Conservation (phyloP, 2,113 vertebrate genomes). For the Seriola quinqueradiata region DNA sequence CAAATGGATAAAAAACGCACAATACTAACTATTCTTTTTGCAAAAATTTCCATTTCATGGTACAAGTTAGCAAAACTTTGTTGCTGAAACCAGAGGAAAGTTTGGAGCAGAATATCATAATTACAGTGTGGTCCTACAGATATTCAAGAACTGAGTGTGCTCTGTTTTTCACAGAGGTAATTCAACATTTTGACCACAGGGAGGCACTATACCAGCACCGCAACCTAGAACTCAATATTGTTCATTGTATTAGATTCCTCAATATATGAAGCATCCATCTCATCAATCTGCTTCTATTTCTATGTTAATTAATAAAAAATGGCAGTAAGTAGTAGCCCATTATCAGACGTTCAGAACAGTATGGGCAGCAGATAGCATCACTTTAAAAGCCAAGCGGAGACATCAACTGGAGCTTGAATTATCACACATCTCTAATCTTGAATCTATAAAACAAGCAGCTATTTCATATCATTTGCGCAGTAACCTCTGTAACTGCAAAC, state of each 20-base stretch:
- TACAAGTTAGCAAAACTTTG: conserved; percentile 10
- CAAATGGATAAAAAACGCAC: conserved; percentile 19
- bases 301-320: conserved; percentile 23
- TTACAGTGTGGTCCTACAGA: conserved; percentile 1
- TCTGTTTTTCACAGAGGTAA: conserved; percentile 47
- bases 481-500: conserved; percentile 25
- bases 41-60: conserved; percentile 22
- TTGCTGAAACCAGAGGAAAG: conserved; percentile 1
- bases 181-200: conserved; percentile 60
- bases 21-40: background rate
- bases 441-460: conserved; percentile 35
- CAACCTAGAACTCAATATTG: background rate
- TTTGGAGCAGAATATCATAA: background rate
- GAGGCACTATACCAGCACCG: conserved; percentile 49
- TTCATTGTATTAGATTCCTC: background rate
- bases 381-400: conserved; percentile 47
- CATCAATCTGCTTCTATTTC: background rate
- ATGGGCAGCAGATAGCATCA: conserved; percentile 31
- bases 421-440: conserved; percentile 20
- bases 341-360: conserved; percentile 23
- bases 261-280: conserved; percentile 2
- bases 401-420: conserved; percentile 34
- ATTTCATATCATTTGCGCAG: conserved; percentile 12
- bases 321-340: conserved; percentile 39
- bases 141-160: background rate